Base-by-base conservation (phyloP, 2,888 invertebrate genomes). In the Calliphora vomitoria region DNA sequence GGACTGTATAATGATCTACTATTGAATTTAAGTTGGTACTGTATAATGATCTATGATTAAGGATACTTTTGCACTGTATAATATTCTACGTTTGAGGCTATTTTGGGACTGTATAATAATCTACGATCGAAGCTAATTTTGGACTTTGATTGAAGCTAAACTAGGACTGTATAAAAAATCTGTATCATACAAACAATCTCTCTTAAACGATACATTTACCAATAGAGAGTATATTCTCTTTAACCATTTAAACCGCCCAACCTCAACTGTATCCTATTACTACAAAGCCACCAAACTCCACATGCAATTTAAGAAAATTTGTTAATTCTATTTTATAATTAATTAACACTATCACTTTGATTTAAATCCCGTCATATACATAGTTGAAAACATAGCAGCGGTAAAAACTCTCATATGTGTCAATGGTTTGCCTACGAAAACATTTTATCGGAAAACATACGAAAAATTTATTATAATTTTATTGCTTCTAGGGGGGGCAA, bases 271-370 rank as follows among this genome's bases (percentile, higher is more conserved):
- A 74, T 79, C 47, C 35, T 20, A 66, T 82, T 74, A 74, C 64
- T 18, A 47, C 20, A 6, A 31, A 62, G 8, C 41, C 10, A n/a
- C 13, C 47, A 25, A 3, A 55, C 72, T 15, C 55, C 35, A 78
- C 68, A 82, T 41, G 44, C 55, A 71, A 66, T 76, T 82, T 41
- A 20, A 2, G 69, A 69, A 83, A 25, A 71, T 83, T 71, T 68
- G 66, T 80, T 68, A 15, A 55, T 55, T 55, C 60, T 60, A 75
- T 55, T 18, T 62, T 74, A 69, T 79, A 64, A 87, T 87, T 87
- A 87, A 87, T 87, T 87, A 87, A 85, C 85, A 85, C 87, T 58
- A 85, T 87, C 69, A 85, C 85, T 79, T 85, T 87, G 87, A 87
- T 87, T 87, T 87, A 87, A 87, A 85, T 85, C 85, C 87, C 82